Conservation (phyloP, 2,797 vertebrate species). For the Craterocephalus amniculus region DNA sequence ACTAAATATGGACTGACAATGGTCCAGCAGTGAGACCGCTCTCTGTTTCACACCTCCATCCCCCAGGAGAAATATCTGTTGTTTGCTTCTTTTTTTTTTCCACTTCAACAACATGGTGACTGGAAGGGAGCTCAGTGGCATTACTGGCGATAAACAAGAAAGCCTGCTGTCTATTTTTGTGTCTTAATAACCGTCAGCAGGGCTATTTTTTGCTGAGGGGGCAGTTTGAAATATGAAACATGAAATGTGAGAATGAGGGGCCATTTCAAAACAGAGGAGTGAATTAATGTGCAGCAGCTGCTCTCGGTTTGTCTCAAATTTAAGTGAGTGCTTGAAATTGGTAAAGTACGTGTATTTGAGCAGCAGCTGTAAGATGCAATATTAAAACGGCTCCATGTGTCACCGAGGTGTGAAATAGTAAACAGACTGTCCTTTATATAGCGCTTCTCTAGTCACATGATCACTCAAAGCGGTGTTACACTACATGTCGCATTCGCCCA, state of each 20-base stretch:
- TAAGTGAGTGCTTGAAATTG: background rate
- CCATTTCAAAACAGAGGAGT: constrained; percentile 51
- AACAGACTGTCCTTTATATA: no score
- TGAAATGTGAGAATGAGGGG: constrained; percentile 48
- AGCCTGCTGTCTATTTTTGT: constrained; percentile 55
- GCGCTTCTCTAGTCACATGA: no score
- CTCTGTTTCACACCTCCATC: constrained; percentile 45
- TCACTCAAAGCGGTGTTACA: no score
- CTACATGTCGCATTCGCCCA: no score
- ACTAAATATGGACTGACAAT: constrained; percentile 69
- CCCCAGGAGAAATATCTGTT: constrained; percentile 38
- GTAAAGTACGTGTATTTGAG: background rate
- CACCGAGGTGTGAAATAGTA: background rate
- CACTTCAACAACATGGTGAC: constrained; percentile 28
- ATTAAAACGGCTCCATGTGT: background rate
- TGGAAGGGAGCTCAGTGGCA: constrained; percentile 30
- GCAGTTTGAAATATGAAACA: constrained; percentile 52
- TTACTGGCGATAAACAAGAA: constrained; percentile 53
- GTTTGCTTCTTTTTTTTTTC: constrained; percentile 18
- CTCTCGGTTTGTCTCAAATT: constrained; percentile 1
- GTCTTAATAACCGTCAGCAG: constrained; percentile 36
- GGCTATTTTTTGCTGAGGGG: constrained; percentile 56
- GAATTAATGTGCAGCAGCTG: constrained; percentile 12
- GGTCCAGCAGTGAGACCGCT: constrained; percentile 45
- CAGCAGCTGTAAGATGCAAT: background rate